Evolutionary conservation across 2,113 vertebrate species (phyloP).

Genomic region (Peromyscus leucopus): DNA sequence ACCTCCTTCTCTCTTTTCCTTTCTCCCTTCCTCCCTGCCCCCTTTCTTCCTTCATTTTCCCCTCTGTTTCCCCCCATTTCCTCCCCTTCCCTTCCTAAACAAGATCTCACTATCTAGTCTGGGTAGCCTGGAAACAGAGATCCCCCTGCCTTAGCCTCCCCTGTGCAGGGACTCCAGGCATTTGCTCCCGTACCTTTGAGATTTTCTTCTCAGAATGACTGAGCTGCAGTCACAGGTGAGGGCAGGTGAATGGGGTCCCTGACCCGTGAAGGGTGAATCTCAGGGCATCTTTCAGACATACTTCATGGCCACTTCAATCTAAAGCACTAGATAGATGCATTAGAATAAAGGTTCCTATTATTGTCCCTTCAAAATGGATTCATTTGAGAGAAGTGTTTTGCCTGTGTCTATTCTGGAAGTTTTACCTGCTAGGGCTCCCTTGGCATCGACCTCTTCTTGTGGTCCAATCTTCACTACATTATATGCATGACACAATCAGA

Average conservation of each 20-base stretch:
- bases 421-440: not conserved
- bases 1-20: not conserved
- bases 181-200: not conserved
- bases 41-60: not conserved
- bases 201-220: not conserved
- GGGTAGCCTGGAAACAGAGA: not conserved
- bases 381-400: not conserved
- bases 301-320: not conserved
- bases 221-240: not conserved
- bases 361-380: not conserved
- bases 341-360: not conserved
- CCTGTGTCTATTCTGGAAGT: not conserved
- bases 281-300: not conserved
- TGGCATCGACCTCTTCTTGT: not conserved
- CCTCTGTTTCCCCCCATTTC: not conserved
- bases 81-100: not conserved
- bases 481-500: not conserved
- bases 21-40: not conserved
- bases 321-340: not conserved
- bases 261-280: not conserved
- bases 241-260: not conserved
- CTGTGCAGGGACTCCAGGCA: not conserved
- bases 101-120: no score
- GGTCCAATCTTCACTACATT: not conserved
- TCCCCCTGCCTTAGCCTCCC: not conserved